Percentiles rank a stretch among this genome's conserved stretches.
These are phyloP conservation scores for Halichondria panicea DNA, from an alignment of 37 sponge, comb jelly and placozoan genomes.

Conservation along the genomic window DNA sequence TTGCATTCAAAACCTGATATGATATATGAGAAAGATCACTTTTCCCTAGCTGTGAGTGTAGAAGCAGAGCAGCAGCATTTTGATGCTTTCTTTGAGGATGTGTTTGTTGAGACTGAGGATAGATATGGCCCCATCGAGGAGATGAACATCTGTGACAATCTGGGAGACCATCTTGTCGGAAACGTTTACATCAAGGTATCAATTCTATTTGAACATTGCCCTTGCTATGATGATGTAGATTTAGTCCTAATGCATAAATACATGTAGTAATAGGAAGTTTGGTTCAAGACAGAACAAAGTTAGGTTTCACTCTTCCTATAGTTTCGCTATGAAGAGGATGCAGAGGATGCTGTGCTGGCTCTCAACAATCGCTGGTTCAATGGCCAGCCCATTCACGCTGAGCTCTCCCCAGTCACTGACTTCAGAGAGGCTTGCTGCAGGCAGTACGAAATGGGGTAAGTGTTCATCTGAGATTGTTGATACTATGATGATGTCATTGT, in stretches of 20 bases:
- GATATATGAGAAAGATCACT: not conserved
- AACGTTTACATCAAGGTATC: constrained; percentile 97
- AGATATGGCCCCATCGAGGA: constrained; percentile 95
- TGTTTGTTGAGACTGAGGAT: constrained; percentile 93
- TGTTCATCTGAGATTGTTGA: not conserved
- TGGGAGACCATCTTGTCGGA: constrained; percentile 97
- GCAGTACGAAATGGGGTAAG: constrained; percentile 98
- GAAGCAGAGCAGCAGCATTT: constrained; percentile 87
- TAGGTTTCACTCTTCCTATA: not conserved
- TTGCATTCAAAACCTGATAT: too few species aligned
- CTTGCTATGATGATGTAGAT: not conserved
- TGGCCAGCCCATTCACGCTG: constrained; percentile 91
- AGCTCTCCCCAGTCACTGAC: constrained; percentile 99
- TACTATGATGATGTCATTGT: not conserved
- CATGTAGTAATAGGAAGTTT: not conserved
- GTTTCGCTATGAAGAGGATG: constrained; percentile 91
- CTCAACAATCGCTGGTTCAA: constrained; percentile 99
- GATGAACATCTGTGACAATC: constrained; percentile 99
- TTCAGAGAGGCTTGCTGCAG: constrained; percentile 99
- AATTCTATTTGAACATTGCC: not conserved
- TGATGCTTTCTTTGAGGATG: constrained; percentile 95
- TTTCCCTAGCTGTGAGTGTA: constrained; percentile 42
- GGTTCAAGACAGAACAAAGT: not conserved
- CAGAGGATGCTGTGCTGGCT: constrained; percentile 87
- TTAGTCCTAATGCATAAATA: not conserved